Base-by-base conservation (phyloP, 2,888 invertebrate genomes). In the Polydrusus cervinus region DNA sequence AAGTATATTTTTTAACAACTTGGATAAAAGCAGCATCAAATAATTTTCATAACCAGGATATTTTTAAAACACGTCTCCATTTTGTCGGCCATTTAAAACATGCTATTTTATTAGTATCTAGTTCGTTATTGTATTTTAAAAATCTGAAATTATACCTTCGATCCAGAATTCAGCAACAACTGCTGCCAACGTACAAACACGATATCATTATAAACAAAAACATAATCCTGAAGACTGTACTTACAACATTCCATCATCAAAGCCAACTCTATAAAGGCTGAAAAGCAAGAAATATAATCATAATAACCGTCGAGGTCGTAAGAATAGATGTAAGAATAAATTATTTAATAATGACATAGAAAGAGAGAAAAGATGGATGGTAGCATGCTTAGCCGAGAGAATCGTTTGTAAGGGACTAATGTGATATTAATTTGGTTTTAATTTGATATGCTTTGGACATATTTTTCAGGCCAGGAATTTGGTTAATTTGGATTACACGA, bases 391-490 rank as follows among this genome's bases (percentile, higher is more conserved):
- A 61, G 53, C 65, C 64, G 65, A 75, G 62, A 72, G 69, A 72
- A 72, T 72, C 64, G 72, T 69, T 69, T 68, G 71, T 68, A 65
- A 73, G 70, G 67, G 71, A 74, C 80, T 80, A 81, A 82, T 80
- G 82, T 79, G 83, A 84, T 83, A 84, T 82, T 78, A 78, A 78
- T 78, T 78, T 76, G 55, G 74, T 78, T 78, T 78, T 78, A 78
- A 78, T 78, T 78, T 74, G 78, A 77, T 75, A 77, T 71, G 77
- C 68, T 55, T 70, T 74, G 78, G 75, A 76, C 78, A 78, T 78
- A 75, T 76, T 74, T 76, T 76, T 76, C 67, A 71, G 40, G 53
- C 57, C 43, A 60, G 65, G 76, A 76, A 76, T 75, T 77, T 51
- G 78, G 71, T 73, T 73, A 78, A 78, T 78, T 75, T 78, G 68